phyloP scores from a whole-genome alignment of 2,888 invertebrate genomes.

The Frankliniella fusca region DNA sequence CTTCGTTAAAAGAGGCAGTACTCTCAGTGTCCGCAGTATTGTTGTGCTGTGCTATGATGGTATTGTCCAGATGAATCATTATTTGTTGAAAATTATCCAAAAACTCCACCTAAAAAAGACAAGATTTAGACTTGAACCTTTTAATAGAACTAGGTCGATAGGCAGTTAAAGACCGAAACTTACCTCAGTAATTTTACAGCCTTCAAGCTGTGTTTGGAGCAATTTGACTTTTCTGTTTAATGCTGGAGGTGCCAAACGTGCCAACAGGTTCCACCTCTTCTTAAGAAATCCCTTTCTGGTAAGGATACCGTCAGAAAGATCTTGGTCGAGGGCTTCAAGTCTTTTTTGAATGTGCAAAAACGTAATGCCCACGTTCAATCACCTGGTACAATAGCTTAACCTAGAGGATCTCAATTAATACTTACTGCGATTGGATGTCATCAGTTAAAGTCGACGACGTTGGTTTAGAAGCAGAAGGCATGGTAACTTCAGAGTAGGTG shows the following conservation, averaged over 20 bases:
- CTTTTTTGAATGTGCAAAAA: conserved; percentile 34
- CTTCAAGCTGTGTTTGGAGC: neutral
- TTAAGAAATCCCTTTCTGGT: conserved; percentile 42
- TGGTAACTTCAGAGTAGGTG: neutral
- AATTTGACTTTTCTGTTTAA: neutral
- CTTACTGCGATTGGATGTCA: neutral
- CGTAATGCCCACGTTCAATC: neutral
- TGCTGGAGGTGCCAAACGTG: neutral
- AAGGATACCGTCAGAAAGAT: conserved; percentile 40
- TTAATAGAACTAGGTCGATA: neutral
- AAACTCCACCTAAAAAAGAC: neutral
- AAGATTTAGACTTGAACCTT: neutral
- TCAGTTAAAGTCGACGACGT: neutral
- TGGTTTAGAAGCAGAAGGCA: neutral
- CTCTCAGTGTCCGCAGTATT: neutral
- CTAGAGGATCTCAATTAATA: neutral
- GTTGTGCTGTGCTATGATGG: neutral
- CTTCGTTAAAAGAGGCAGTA: neutral
- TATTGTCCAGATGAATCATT: neutral
- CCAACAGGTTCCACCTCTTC: conserved; percentile 41
- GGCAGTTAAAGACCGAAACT: neutral
- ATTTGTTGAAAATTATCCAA: neutral
- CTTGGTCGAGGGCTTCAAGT: conserved; percentile 39
- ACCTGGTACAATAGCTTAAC: neutral
- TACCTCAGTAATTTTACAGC: neutral